These are phyloP conservation scores for Gallirallus australis DNA, from an alignment of 2,797 vertebrate species.

Conservation along the genomic window DNA sequence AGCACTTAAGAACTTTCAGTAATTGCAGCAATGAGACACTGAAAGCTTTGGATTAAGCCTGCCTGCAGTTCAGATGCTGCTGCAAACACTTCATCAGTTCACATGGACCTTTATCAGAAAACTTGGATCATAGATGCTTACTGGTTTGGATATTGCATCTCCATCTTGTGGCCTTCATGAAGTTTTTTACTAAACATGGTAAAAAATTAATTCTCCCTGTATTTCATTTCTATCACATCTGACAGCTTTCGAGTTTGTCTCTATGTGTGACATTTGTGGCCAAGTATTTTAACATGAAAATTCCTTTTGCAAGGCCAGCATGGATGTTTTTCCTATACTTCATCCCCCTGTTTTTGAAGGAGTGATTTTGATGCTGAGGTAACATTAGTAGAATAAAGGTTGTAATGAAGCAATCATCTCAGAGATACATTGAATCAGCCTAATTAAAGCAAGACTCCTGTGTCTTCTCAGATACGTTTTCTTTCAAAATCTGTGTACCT, in stretches of 20 bases:
- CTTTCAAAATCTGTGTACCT: background rate
- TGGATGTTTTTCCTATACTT: background rate
- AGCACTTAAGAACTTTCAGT: background rate
- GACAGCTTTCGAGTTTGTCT: conserved; percentile 19
- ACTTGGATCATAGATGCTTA: background rate
- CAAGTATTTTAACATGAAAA: conserved; percentile 43
- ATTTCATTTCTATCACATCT: conserved; percentile 31
- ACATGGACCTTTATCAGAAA: background rate
- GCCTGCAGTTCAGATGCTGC: background rate
- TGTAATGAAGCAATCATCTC: background rate
- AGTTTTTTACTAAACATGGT: conserved; percentile 45
- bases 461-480: background rate
- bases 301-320: conserved; percentile 7
- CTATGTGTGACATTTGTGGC: background rate
- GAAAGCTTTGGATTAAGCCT: background rate
- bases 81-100: background rate
- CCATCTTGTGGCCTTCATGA: background rate
- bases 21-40: background rate
- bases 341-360: background rate
- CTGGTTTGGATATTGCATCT: background rate
- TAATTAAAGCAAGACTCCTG: background rate
- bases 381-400: background rate
- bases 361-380: background rate
- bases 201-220: background rate
- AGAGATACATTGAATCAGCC: background rate